Conservation (phyloP, 2,797 vertebrate species). For the Cyclopterus lumpus region DNA sequence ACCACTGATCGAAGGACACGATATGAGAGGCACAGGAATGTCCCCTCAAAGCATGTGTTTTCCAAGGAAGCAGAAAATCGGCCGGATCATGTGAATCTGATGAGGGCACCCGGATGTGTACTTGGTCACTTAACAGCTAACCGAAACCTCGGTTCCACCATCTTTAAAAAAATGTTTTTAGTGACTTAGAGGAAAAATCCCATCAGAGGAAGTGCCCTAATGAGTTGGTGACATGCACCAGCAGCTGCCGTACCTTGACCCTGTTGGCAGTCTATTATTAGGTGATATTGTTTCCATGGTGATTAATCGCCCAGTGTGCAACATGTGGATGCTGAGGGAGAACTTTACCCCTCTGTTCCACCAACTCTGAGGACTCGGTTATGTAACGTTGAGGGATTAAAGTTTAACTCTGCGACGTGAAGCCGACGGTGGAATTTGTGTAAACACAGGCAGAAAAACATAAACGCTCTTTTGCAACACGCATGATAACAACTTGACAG, state of each 20-base stretch:
- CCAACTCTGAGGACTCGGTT: slow-evolving; percentile 23
- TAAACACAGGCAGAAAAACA: slow-evolving; percentile 15
- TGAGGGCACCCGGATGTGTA: not conserved
- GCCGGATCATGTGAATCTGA: slow-evolving; percentile 8
- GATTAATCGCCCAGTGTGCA: slow-evolving; percentile 51
- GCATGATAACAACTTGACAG: not conserved
- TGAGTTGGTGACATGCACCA: slow-evolving; percentile 34
- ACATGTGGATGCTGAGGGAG: slow-evolving; percentile 23
- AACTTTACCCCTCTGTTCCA: slow-evolving; percentile 57
- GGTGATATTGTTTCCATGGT: slow-evolving; percentile 61
- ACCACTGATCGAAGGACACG: slow-evolving; percentile 60
- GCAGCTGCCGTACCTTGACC: slow-evolving; percentile 63
- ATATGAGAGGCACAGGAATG: slow-evolving; percentile 70
- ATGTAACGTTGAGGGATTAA: slow-evolving; percentile 61
- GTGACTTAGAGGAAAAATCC: slow-evolving; percentile 49
- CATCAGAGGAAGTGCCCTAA: slow-evolving; percentile 8
- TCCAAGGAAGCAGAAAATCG: slow-evolving; percentile 24
- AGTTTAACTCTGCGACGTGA: slow-evolving; percentile 51
- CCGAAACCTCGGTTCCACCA: not conserved
- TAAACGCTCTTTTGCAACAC: not conserved
- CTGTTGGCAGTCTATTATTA: slow-evolving; percentile 33
- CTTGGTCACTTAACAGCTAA: not conserved
- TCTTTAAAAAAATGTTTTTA: not conserved
- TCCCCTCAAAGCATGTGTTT: slow-evolving; percentile 36
- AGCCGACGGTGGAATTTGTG: slow-evolving; percentile 24